Conservation (phyloP, 2,888 invertebrate genomes). For the Tipula vernalis region DNA sequence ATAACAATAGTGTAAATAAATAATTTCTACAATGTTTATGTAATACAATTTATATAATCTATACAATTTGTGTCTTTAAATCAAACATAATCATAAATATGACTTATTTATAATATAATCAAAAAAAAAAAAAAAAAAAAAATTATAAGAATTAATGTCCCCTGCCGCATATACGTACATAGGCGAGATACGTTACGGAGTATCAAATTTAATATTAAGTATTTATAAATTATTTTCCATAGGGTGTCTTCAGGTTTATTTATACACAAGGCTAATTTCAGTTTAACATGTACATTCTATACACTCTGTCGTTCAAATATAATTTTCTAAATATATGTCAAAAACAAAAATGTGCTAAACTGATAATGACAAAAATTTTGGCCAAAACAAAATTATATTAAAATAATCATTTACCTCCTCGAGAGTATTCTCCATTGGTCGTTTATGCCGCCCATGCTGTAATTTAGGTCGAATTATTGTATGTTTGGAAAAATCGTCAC, state of each 20-base stretch:
- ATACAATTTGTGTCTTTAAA: not conserved
- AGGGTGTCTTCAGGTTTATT: not conserved
- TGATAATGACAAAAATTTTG: not conserved
- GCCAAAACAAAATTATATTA: not conserved
- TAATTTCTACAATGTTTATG: not conserved
- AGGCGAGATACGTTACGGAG: not conserved
- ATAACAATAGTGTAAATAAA: not conserved
- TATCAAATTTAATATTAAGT: not conserved
- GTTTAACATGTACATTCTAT: not conserved
- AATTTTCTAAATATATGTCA: not conserved
- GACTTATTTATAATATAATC: not conserved
- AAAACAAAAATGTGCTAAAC: not conserved
- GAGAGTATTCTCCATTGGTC: constrained; percentile 55
- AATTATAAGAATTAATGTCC: not conserved
- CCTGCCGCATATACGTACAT: not conserved
- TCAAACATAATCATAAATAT: not conserved
- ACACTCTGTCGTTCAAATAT: not conserved
- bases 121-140: not conserved
- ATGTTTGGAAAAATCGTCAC: not conserved
- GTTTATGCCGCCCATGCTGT: constrained; percentile 62
- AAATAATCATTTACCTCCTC: constrained; percentile 42
- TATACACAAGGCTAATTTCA: not conserved
- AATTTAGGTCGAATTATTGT: constrained; percentile 46
- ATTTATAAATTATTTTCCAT: not conserved
- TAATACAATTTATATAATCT: not conserved